Evolutionary conservation across 2,888 invertebrate species (phyloP), one percentile per base, ranked within the genome.

Genomic region (Campoletis raptor): DNA sequence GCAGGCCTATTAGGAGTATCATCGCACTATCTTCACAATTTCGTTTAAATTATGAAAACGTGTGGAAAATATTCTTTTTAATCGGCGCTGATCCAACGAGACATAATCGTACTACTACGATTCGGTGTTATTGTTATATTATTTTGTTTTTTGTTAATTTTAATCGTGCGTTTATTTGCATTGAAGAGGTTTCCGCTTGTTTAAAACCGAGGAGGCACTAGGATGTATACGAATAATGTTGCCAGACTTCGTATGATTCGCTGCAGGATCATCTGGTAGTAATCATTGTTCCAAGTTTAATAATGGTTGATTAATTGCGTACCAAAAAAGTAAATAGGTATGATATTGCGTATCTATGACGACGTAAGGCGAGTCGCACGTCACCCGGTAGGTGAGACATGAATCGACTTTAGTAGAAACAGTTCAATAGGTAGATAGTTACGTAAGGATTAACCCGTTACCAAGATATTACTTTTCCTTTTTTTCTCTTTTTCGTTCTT

Each of bases 381-480:
- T 73, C 24, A 85, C 21, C 24, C 66, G 81, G 61, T 61, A 61
- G 77, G 61, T 70, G 77, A 69, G 69, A 85, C 42, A 69, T 79
- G 21, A 79, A 85, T 52, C 79, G 67, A 78, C 78, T 85, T 57
- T 66, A 77, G 70, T 81, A 78, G 77, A 57, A 67, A 61, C 61
- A 79, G 74, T 82, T 78, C 72, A 78, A 76, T 82, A 87, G 70
- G 48, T 76, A 45, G 66, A 24, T 91, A 92, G 87, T 81, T 37
- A 81, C 85, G 57, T 88, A 88, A 87, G 83, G 86, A 83, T 81
- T 82, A 89, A 61, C 87, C 67, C 76, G 88, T 90, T 91, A 89
- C 85, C 79, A 70, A 89, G 82, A 85, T 86, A 85, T 88, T 89
- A 85, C 83, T 88, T 85, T 88, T 82, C 84, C 70, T 83, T 87